Percentiles rank a stretch among this genome's conserved stretches.
phyloP scores from a whole-genome alignment of 2,888 invertebrate genomes.

The Tipula unca region DNA sequence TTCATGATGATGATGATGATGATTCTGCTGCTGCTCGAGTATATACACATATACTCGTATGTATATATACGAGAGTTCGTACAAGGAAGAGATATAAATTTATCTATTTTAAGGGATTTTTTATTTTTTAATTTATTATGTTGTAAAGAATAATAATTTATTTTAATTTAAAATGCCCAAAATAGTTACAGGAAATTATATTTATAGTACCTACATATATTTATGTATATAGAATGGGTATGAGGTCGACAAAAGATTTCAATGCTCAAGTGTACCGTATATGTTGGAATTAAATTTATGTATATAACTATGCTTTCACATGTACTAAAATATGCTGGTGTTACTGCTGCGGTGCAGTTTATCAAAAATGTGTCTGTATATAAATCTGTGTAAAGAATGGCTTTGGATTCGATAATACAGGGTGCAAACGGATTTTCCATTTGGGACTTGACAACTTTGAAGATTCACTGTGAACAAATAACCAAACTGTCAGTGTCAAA shows the following conservation, averaged over 20 bases:
- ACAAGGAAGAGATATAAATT: background rate
- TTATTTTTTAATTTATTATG: background rate
- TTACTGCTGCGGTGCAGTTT: too few species aligned
- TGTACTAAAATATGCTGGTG: too few species aligned
- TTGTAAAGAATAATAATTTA: background rate
- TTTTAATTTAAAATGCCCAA: background rate
- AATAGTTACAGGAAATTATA: background rate
- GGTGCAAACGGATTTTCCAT: too few species aligned
- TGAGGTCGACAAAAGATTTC: background rate
- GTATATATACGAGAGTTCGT: too few species aligned
- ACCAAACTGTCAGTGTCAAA: too few species aligned
- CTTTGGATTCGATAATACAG: too few species aligned
- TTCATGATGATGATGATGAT: background rate
- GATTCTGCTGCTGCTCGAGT: background rate
- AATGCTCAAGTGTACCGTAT: background rate
- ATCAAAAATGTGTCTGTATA: too few species aligned
- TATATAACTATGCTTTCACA: too few species aligned
- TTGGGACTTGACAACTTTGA: too few species aligned
- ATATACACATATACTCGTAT: background rate
- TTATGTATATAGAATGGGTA: background rate
- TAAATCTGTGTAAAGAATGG: too few species aligned
- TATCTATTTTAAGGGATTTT: slow-evolving; percentile 8
- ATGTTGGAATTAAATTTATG: too few species aligned
- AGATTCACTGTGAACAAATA: too few species aligned
- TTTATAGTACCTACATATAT: background rate